Conservation (phyloP, 2,797 vertebrate genomes). For the Eremophila alpestris region DNA sequence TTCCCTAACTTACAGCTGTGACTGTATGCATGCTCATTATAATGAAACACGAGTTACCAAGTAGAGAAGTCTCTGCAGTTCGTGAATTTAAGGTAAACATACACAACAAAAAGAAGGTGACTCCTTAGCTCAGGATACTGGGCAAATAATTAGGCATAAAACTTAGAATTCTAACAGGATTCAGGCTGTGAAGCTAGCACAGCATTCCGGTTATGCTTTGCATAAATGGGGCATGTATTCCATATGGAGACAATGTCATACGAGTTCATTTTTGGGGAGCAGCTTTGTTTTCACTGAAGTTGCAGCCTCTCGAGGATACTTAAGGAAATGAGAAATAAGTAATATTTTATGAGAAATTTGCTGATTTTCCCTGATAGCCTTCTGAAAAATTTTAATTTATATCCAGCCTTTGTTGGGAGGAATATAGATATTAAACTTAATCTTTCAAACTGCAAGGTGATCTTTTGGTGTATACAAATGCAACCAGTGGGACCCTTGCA, state of each 20-base stretch:
- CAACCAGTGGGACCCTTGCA: not conserved
- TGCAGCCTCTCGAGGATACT: not conserved
- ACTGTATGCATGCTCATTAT: slow-evolving; percentile 18
- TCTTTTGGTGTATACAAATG: not conserved
- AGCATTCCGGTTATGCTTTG: not conserved
- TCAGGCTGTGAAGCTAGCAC: not conserved
- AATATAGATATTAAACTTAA: not conserved
- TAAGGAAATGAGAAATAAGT: not conserved
- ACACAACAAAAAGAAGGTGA: not conserved
- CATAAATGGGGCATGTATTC: not conserved
- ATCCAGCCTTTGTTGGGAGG: not conserved
- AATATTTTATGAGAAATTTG: not conserved
- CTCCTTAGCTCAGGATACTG: not conserved
- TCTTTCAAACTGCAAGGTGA: not conserved
- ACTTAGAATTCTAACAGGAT: not conserved
- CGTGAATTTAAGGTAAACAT: not conserved
- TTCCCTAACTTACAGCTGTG: slow-evolving; percentile 16
- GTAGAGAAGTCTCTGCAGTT: slow-evolving; percentile 3
- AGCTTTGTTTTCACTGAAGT: not conserved
- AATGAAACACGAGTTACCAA: not conserved
- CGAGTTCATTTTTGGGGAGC: not conserved
- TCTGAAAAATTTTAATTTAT: not conserved
- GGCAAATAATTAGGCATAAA: not conserved
- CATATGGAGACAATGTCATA: not conserved
- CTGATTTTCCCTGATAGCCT: not conserved